Conservation (phyloP, 2,888 invertebrate species). For the Cancer borealis region DNA sequence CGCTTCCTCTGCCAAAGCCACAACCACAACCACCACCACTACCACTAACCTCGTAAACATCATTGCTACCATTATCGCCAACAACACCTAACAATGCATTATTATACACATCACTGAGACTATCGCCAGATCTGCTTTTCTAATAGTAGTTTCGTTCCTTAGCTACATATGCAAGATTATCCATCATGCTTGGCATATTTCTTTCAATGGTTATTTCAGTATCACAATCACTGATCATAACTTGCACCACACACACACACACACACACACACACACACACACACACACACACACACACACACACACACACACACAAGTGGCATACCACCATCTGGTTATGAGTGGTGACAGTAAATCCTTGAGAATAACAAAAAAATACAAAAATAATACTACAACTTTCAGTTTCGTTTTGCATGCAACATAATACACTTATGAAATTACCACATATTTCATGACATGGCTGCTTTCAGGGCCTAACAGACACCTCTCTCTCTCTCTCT, state of each 20-base stretch:
- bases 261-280: conserved; percentile 23
- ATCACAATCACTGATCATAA: background rate
- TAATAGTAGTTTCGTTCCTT: background rate
- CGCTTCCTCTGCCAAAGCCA: background rate
- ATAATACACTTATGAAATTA: background rate
- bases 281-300: conserved; percentile 20
- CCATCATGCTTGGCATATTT: background rate
- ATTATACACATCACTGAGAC: background rate
- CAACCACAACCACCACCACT: background rate
- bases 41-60: background rate
- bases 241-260: background rate
- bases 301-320: background rate
- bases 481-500: background rate
- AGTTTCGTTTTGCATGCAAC: background rate
- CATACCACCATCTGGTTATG: background rate
- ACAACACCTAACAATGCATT: background rate
- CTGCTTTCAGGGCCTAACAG: background rate
- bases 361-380: background rate
- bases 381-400: background rate
- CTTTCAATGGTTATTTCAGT: background rate
- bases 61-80: background rate
- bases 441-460: background rate
- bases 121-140: background rate
- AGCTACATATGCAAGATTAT: background rate
- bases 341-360: background rate